Evolutionary conservation across 2,113 vertebrate genomes (phyloP), one percentile per base, ranked within the genome.

Genomic region (Fulmarus glacialis): DNA sequence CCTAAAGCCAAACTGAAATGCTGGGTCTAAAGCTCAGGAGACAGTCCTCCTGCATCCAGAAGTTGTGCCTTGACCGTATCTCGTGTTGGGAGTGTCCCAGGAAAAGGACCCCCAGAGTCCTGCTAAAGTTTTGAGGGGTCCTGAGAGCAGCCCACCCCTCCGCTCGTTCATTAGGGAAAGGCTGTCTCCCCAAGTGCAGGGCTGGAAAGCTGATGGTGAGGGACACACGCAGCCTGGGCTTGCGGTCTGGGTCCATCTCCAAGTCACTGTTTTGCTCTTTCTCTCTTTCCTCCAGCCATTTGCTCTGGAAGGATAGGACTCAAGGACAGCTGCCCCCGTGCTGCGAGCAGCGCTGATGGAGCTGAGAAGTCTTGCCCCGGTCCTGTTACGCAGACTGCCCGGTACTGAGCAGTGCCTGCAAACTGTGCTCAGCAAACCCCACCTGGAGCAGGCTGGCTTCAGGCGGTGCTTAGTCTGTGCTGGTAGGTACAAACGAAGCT

Each of bases 121-220:
- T 23, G 15, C 8, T 32, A 1, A 47, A 40, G 22, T 12, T 73
- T 12, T 24, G 40, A 60, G 18, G 24, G 30, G 15, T 55, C 15
- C 38, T 7, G 30, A 45, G 45, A 13, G 24, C 30, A 47, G 15
- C 12, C n/a, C 47, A 12, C 11, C 14, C 20, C 42, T 50, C 64
- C 0, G 1, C 23, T 19, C 0, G 0, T 7, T 53, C 17, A 0
- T 15, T 15, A 8, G 40, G 52, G 52, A n/a, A 66, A 36, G 13
- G 8, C 21, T 27, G 3, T n/a, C 11, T 53, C 40, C 47, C 18
- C 6, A 8, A 3, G 4, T 1, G 3, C 42, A 12, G 56, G 64
- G 52, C 52, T 47, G 63, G 23, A 27, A 40, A 56, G 59, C 12
- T 13, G 42, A 17, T 5, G 21, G 26, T 1, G n/a, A 52, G 17